Base-by-base conservation (phyloP, 2,113 vertebrate genomes). In the Anoplopoma fimbria region DNA sequence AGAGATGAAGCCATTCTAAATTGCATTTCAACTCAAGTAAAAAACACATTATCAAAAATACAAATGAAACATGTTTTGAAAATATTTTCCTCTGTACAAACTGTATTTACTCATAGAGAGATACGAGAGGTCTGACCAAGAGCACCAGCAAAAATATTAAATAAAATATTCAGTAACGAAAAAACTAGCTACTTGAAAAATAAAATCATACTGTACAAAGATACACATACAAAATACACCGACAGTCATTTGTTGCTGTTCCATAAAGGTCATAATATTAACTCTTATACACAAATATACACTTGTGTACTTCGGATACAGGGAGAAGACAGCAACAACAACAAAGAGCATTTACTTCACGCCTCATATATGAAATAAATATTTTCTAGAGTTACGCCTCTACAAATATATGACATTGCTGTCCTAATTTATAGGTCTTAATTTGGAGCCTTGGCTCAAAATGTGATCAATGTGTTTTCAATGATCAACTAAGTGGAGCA, bases 281-380 rank as follows among this genome's bases (percentile, higher is more conserved):
- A 95, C 92, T 96, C 94, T 95, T 96, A 96, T 95, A 91, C 94
- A 97, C 95, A 97, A 96, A 96, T 96, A 92, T 95, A 96, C 95
- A 97, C 42, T 93, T 95, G 95, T 93, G 94, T 49, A 91, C 42
- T 90, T 91, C 88, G 85, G 93, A 93, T 92, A 95, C 84, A 96
- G 74, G 92, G 61, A 88, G 86, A 94, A 93, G 82, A 94, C 73
- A 88, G 87, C 82, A 87, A 88, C 84, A 90, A 92, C 88, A 90
- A 82, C 75, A 89, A 63, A 61, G 65, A 91, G 83, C 75, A 90
- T 91, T 82, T 83, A 92, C 88, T 92, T 93, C 89, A 93, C 86
- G 78, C 85, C 91, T 93, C 79, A 90, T 85, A 84, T 85, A 91
- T 89, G 83, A 92, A 94, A 94, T 94, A 94, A 94, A 94, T 93